Base-by-base conservation (phyloP, 2,888 invertebrate genomes). In the Ennomos quercinarius region DNA sequence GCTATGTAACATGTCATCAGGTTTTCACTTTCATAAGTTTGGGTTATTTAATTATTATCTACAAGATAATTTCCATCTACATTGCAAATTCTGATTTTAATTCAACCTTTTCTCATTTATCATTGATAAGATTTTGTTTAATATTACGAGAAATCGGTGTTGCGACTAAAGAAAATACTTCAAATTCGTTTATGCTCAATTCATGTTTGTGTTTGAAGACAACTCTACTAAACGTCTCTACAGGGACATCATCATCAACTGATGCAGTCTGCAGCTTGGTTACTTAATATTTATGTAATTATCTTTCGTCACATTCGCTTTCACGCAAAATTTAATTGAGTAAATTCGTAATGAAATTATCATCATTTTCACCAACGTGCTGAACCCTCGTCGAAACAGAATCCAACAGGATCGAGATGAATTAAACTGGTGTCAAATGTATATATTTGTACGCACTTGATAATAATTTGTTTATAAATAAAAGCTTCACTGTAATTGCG, bases 401-500 rank as follows among this genome's bases (percentile, higher is more conserved):
- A 47, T 54, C 55, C 63, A 48, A 43, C 38, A 4, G 46, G 36
- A 49, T 60, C 48, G 43, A 56, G 43, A 72, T 79, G 70, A 78
- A 73, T 77, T 61, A 79, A 79, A 79, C 70, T 72, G 45, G 27
- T 51, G 46, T 66, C 63, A 34, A 64, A 64, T 63, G 58, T 67
- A 27, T 56, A 49, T 62, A 36, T 63, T 68, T 61, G 38, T 67
- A 64, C 70, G 57, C 76, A 77, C 77, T 63, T 56, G 69, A 73
- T 77, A 69, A 74, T 64, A 68, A 70, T 80, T 86, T 86, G 83
- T 88, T 87, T 84, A 84, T 86, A 82, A 87, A 86, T 85, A 81
- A 80, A 81, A 75, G 78, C 72, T 80, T 76, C 77, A 79, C 78
- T 71, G 72, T 67, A 58, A 66, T 68, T 69, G 67, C 74, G 70